Evolutionary conservation across 1,140 invertebrate genomes (phyloP).

Genomic region (Plutomurus gul): DNA sequence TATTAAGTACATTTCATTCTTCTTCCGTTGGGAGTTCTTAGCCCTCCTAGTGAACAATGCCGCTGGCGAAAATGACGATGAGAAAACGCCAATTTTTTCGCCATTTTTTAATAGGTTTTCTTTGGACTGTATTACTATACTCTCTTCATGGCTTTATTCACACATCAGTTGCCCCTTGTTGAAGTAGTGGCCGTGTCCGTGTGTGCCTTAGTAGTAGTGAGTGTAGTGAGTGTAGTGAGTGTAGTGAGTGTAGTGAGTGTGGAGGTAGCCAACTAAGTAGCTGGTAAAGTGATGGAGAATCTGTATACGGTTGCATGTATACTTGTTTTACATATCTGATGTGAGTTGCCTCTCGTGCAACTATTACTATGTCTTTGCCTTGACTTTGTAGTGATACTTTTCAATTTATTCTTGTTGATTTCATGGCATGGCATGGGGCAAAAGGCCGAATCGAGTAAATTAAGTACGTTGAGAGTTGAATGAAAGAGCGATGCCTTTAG

Average conservation of each 20-base stretch:
- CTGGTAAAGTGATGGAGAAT: too few relatives aligned
- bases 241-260: too few relatives aligned
- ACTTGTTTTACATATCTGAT: neutral
- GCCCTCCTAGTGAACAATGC: conserved; percentile 5
- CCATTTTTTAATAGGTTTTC: conserved; percentile 12
- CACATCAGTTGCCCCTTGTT: neutral
- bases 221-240: too few relatives aligned
- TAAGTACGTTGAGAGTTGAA: neutral
- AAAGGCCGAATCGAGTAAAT: conserved; percentile 14
- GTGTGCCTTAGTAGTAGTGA: too few relatives aligned
- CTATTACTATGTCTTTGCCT: neutral
- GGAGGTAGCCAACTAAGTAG: too few relatives aligned
- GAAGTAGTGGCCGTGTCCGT: too few relatives aligned
- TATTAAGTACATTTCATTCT: neutral
- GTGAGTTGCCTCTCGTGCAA: conserved; percentile 9
- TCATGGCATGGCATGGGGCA: conserved; percentile 21
- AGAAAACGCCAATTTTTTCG: conserved; percentile 27
- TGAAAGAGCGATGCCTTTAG: neutral
- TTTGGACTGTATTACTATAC: neutral
- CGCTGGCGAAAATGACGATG: conserved; percentile 1
- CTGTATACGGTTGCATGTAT: neutral
- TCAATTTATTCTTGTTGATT: conserved; percentile 30
- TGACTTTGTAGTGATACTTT: neutral
- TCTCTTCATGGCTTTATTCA: neutral
- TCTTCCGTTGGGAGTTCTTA: conserved; percentile 1